These are phyloP conservation scores for Pachliopta kotzebuea DNA, from an alignment of 2,888 invertebrate genomes.

Conservation along the genomic window DNA sequence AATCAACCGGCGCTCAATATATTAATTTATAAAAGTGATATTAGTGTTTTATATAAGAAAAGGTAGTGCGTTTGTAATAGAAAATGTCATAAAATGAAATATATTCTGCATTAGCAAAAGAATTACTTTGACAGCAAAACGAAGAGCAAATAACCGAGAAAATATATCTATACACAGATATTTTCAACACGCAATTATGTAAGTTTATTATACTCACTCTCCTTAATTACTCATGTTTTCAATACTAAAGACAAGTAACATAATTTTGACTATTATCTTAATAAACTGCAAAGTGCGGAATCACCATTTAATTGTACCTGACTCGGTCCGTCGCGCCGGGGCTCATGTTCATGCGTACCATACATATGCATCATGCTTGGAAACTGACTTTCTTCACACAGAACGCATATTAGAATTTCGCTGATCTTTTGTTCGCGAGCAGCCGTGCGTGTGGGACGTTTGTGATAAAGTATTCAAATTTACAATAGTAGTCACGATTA, in stretches of 20 bases:
- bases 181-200: constrained; percentile 9
- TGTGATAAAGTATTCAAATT: constrained; percentile 38
- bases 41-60: no score
- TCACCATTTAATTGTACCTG: constrained; percentile 34
- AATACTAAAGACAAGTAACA: constrained; percentile 3
- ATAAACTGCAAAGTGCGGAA: constrained; percentile 27
- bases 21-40: no score
- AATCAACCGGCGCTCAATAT: no score
- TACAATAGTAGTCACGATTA: constrained; percentile 35
- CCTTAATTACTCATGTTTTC: constrained; percentile 15
- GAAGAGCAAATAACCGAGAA: neutral
- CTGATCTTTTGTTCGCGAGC: constrained; percentile 60
- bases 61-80: no score
- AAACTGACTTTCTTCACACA: constrained; percentile 72
- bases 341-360: constrained; percentile 36
- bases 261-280: constrained; percentile 23
- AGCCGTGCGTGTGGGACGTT: constrained; percentile 49
- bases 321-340: constrained; percentile 54
- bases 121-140: neutral
- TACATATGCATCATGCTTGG: constrained; percentile 57
- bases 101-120: neutral
- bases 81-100: no score
- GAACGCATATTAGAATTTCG: constrained; percentile 60
- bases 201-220: neutral
- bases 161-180: constrained; percentile 4